Base-by-base conservation (phyloP, 2,888 invertebrate genomes). In the Ormyrus thymus region DNA sequence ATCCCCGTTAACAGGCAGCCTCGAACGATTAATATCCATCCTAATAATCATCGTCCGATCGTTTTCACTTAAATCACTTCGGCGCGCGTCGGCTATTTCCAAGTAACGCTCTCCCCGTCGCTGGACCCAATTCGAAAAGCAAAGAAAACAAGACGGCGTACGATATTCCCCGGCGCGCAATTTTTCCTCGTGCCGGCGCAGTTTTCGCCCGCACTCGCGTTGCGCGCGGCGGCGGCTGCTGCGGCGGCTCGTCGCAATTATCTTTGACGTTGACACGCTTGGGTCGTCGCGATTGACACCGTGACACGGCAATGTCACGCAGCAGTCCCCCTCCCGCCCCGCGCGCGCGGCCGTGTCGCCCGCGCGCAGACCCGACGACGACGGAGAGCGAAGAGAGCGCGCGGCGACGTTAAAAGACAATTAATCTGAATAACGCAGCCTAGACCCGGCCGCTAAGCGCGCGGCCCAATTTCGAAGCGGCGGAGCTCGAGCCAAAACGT, bases 381-480 rank as follows among this genome's bases (percentile, higher is more conserved):
- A 29, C 29, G 29, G 29, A 29, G 29, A 29, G 29, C 29, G 29
- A 29, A 3, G 29, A 29, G 29, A 29, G 61, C 81, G 46, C 9
- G 58, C 11, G 15, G 79, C 78, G 75, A 83, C 81, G 84, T 86
- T 85, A 86, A 86, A 86, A 86, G 85, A 86, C 85, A 86, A 86
- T 86, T 85, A 86, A 86, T 86, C 86, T 84, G 85, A 86, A 86
- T 86, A 51, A 59, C 55, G 13, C 81, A 82, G 83, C 83, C 86
- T 83, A 84, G 83, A 83, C 85, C 83, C 84, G 76, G 11, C 46
- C 53, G 5, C 29, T 29, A 29, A 29, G 29, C 29, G 29, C 29
- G 13, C 75, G 75, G 71, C 71, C 77, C 65, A 66, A 71, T 71
- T 77, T 77, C 59, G 55, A 48, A 45, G 5, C 13, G 10, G 1